These are phyloP conservation scores for Mormyrus lacerda DNA, from an alignment of 2,113 vertebrate species.

Conservation along the genomic window DNA sequence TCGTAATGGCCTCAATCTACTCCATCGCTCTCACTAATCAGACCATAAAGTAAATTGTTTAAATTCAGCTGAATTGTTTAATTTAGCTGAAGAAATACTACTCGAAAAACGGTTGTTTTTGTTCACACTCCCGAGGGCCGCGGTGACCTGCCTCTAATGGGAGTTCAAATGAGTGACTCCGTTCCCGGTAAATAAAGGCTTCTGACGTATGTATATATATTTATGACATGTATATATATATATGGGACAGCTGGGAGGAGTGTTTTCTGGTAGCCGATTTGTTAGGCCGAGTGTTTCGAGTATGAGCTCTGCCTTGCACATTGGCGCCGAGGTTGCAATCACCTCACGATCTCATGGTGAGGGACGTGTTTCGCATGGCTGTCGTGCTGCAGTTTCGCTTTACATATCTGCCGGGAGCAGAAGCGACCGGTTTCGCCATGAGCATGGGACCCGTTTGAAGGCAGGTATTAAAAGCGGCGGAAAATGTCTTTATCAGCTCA, in stretches of 20 bases:
- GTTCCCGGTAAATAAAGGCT: background rate
- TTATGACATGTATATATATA: background rate
- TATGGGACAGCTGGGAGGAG: background rate
- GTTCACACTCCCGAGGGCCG: slow-evolving; percentile 1
- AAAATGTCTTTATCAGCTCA: background rate
- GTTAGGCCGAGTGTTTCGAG: background rate
- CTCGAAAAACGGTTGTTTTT: background rate
- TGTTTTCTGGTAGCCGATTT: background rate
- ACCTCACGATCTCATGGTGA: background rate
- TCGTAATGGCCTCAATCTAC: background rate
- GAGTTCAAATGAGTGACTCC: background rate
- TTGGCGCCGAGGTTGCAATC: background rate
- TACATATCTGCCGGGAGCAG: background rate
- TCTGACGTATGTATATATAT: background rate
- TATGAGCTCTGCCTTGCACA: background rate
- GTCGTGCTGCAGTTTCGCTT: background rate
- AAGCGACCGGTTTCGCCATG: background rate
- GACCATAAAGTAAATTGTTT: slow-evolving; percentile 11
- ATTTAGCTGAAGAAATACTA: background rate
- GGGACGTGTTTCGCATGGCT: background rate
- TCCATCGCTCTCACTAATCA: slow-evolving; percentile 17
- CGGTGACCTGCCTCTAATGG: background rate
- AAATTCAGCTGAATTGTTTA: background rate
- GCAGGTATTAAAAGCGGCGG: background rate
- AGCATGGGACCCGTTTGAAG: background rate